Base-by-base conservation (phyloP, 2,888 invertebrate species). In the Drosophila colorata region DNA sequence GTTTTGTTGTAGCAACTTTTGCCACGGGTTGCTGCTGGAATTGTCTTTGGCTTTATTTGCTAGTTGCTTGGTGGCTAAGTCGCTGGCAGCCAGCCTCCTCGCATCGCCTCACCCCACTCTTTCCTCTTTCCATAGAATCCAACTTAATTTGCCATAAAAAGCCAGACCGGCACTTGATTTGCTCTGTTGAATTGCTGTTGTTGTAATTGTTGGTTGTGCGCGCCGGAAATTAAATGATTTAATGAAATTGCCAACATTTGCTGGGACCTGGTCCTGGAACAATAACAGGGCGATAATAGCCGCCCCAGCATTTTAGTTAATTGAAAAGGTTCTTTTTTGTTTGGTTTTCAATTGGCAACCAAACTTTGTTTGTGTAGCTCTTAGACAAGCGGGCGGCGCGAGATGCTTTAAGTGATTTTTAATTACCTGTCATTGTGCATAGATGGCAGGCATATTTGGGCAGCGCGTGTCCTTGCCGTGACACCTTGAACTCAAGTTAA, bases 151-250 rank as follows among this genome's bases (percentile, higher is more conserved):
- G 79, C 86, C 79, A 86, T 81, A 81, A 84, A 87, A 87, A 85
- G 69, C 69, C 74, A 74, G 74, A 41, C 56, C 49, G 68, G 67
- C 64, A 74, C 71, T 88, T 88, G 79, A 79, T 86, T 86, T 79
- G 75, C 71, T 86, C 66, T 82, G 63, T 64, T 66, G 58, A 58
- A 40, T 49, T 37, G 25, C 33, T 47, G 44, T 51, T 67, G 38
- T 58, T 69, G 66, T 60, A 55, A 47, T 64, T 67, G 67, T 53
- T 51, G 58, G 65, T 48, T 74, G 57, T 48, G 70, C 43, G 47
- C 48, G 71, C 79, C 82, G 86, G 86, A 86, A 89, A 89, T 86
- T 82, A 88, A 87, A 89, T 89, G 88, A 89, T 87, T 89, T 89
- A 86, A 89, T 81, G 88, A 87, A 88, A 86, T 79, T 74, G 72